Conservation (phyloP, 1,140 invertebrate species). For the Eueides isabella region DNA sequence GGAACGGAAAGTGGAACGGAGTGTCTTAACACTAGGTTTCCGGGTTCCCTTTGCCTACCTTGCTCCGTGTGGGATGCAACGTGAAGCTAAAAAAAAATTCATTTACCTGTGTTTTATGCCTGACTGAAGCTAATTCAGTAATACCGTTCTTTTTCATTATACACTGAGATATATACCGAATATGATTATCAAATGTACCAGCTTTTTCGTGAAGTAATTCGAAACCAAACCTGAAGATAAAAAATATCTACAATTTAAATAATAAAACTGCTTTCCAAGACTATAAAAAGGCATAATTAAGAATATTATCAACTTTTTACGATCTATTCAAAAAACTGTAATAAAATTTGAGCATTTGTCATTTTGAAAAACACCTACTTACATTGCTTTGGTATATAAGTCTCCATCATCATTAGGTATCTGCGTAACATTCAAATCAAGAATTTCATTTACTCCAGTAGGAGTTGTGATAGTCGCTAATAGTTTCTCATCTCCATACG, state of each 20-base stretch:
- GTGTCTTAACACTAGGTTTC: too few relatives aligned
- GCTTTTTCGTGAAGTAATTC: slow-evolving; percentile 78
- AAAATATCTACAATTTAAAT: too few relatives aligned
- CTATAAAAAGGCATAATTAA: too few relatives aligned
- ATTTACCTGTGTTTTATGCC: slow-evolving; percentile 75
- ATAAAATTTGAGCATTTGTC: not conserved
- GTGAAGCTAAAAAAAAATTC: too few relatives aligned
- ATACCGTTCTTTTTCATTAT: slow-evolving; percentile 75
- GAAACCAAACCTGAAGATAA: slow-evolving; percentile 72
- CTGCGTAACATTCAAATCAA: slow-evolving; percentile 63
- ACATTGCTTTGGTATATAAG: slow-evolving; percentile 74
- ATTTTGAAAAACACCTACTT: slow-evolving; percentile 45
- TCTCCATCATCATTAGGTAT: slow-evolving; percentile 72
- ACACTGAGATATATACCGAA: slow-evolving; percentile 71
- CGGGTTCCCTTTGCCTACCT: too few relatives aligned
- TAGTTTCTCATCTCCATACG: slow-evolving; percentile 72
- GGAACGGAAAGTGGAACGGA: too few relatives aligned
- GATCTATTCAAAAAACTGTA: not conserved
- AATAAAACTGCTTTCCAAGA: too few relatives aligned
- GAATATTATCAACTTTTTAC: not conserved
- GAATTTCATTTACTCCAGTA: slow-evolving; percentile 51
- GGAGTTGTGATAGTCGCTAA: slow-evolving; percentile 51
- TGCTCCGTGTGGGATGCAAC: too few relatives aligned
- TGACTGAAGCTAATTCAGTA: slow-evolving; percentile 64
- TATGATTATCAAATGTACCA: slow-evolving; percentile 68